phyloP scores from a whole-genome alignment of 2,797 vertebrate genomes.

The Vespertilio murinus region DNA sequence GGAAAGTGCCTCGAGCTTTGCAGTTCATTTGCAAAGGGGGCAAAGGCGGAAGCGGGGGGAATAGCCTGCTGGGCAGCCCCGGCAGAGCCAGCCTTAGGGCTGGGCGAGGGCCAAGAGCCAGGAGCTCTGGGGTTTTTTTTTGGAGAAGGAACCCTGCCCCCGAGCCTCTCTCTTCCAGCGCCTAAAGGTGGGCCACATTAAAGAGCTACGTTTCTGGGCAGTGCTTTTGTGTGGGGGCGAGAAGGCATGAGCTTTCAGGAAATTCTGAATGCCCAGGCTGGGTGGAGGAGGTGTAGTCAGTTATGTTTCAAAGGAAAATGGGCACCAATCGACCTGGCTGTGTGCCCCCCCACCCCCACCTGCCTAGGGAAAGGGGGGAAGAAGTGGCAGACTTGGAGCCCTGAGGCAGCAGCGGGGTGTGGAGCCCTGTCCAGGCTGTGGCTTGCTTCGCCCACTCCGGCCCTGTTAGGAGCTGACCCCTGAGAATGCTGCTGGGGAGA shows the following conservation, averaged over 20 bases:
- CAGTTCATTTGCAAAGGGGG: constrained; percentile 62
- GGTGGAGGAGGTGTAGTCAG: not conserved
- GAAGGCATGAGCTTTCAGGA: not conserved
- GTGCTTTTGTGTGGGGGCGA: constrained; percentile 63
- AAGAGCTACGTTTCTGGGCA: constrained; percentile 48
- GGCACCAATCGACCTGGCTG: constrained; percentile 61
- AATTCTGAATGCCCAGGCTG: constrained; percentile 31
- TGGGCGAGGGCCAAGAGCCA: constrained; percentile 10
- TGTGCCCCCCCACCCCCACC: constrained; percentile 53
- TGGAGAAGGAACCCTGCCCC: constrained; percentile 71
- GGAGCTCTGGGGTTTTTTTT: not conserved
- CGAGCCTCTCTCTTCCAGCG: constrained; percentile 28
- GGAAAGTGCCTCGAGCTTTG: constrained; percentile 73
- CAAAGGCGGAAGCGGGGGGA: constrained; percentile 54
- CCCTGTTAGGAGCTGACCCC: constrained; percentile 49
- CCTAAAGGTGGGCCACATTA: constrained; percentile 29
- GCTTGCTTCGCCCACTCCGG: constrained; percentile 38
- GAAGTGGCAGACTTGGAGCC: constrained; percentile 48
- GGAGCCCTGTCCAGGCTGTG: constrained; percentile 66
- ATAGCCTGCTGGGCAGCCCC: constrained; percentile 6
- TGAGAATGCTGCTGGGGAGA: constrained; percentile 63
- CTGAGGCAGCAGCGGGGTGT: constrained; percentile 1
- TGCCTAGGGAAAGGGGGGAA: constrained; percentile 22
- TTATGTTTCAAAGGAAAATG: constrained; percentile 56
- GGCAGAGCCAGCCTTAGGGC: constrained; percentile 29